Conservation (phyloP, 1,140 invertebrate genomes). For the Drosophila funebris region DNA sequence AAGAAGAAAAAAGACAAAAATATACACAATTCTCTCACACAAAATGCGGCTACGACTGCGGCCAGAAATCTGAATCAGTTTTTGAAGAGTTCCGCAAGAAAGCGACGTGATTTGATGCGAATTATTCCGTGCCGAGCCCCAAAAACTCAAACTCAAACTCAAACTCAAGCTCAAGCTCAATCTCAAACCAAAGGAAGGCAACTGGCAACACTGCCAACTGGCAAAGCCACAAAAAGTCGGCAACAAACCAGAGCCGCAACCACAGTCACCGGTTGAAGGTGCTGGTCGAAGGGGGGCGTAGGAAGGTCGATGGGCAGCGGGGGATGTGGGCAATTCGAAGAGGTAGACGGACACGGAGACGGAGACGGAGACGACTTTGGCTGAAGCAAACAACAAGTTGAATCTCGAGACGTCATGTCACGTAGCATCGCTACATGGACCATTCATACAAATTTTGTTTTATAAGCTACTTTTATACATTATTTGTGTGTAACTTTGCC, state of each 20-base stretch:
- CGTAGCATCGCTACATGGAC: slow-evolving; percentile 77
- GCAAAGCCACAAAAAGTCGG: slow-evolving; percentile 65
- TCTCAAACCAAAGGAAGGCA: slow-evolving; percentile 21
- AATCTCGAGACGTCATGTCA: slow-evolving; percentile 77
- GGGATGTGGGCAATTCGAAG: slow-evolving; percentile 6
- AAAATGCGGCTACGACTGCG: slow-evolving; percentile 21
- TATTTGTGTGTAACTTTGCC: slow-evolving; percentile 78
- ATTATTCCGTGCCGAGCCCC: slow-evolving; percentile 61
- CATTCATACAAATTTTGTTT: slow-evolving; percentile 82
- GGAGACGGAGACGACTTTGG: slow-evolving; percentile 8
- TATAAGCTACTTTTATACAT: slow-evolving; percentile 80
- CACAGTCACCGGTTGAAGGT: slow-evolving; percentile 31
- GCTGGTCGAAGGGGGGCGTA: background rate
- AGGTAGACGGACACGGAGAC: background rate
- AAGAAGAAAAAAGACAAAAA: slow-evolving; percentile 11
- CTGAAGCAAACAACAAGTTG: slow-evolving; percentile 63
- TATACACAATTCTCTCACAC: slow-evolving; percentile 27
- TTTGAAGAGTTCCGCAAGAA: slow-evolving; percentile 70
- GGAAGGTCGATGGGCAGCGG: no score
- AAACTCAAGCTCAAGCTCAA: background rate
- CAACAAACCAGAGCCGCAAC: slow-evolving; percentile 31
- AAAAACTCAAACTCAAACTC: background rate
- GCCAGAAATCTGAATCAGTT: slow-evolving; percentile 67
- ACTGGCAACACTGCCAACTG: slow-evolving; percentile 44
- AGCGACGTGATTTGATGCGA: slow-evolving; percentile 77